Conservation (phyloP, 2,888 invertebrate genomes). For the Heliconius erato region DNA sequence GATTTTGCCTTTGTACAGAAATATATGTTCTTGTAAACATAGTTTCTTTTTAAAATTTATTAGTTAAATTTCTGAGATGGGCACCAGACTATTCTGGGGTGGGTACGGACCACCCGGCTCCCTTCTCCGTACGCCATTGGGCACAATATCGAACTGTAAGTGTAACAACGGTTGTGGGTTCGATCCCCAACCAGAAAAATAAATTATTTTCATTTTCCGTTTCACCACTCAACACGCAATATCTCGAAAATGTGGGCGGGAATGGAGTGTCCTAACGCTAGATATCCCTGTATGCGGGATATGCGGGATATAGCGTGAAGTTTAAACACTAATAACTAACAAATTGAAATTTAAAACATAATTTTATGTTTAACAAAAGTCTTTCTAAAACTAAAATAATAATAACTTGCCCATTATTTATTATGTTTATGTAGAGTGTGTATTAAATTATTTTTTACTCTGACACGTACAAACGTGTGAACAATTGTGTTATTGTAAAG, state of each 20-base stretch:
- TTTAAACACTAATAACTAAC: neutral
- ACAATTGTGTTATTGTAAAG: constrained; percentile 33
- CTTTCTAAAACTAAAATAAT: neutral
- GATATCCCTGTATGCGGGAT: neutral
- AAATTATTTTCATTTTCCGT: neutral
- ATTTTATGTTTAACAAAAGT: neutral
- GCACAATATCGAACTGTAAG: too few relatives aligned
- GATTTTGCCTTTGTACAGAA: too few relatives aligned
- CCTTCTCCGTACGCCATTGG: too few relatives aligned
- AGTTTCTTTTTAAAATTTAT: too few relatives aligned
- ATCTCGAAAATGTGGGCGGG: neutral
- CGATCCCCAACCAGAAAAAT: neutral
- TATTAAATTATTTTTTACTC: constrained; percentile 19
- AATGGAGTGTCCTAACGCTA: neutral
- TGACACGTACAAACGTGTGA: constrained; percentile 26
- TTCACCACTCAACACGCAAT: neutral
- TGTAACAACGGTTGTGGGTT: neutral
- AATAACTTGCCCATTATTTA: neutral
- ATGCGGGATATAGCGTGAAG: neutral
- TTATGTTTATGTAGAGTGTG: neutral
- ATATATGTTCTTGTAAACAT: too few relatives aligned
- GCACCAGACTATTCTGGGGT: too few relatives aligned
- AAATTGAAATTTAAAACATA: neutral
- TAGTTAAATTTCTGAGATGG: too few relatives aligned
- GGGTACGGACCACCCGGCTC: too few relatives aligned